Conservation (phyloP, 2,113 vertebrate species). For the Calcarius ornatus region DNA sequence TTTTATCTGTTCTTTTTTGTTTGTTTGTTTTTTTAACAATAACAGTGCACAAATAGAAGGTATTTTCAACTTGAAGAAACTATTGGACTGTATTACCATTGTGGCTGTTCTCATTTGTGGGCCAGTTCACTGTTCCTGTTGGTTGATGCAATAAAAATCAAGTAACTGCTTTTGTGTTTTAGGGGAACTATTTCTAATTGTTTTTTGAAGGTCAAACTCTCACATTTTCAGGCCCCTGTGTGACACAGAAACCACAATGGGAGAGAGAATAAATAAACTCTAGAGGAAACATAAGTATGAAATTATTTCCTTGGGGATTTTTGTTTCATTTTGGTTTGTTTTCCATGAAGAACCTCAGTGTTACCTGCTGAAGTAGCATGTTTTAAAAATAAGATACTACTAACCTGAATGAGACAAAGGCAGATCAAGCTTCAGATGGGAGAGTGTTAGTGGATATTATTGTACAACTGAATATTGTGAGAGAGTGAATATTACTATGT, state of each 20-base stretch:
- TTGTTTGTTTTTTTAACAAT: neutral
- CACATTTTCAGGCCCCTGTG: neutral
- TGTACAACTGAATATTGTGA: neutral
- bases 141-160: neutral
- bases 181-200: neutral
- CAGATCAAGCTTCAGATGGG: neutral
- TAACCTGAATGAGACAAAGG: neutral
- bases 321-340: neutral
- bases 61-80: neutral
- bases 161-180: neutral
- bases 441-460: neutral
- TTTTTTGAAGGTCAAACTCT: neutral
- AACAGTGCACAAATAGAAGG: neutral
- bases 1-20: neutral
- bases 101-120: neutral
- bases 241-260: neutral
- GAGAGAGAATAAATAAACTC: neutral
- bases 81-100: neutral
- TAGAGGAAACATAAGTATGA: neutral
- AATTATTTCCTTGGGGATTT: neutral
- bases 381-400: neutral
- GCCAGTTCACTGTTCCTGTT: neutral
- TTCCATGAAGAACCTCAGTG: neutral
- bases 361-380: neutral
- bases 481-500: neutral